Evolutionary conservation across 2,797 vertebrate species (phyloP).

Genomic region (Sphaeramia orbicularis): DNA sequence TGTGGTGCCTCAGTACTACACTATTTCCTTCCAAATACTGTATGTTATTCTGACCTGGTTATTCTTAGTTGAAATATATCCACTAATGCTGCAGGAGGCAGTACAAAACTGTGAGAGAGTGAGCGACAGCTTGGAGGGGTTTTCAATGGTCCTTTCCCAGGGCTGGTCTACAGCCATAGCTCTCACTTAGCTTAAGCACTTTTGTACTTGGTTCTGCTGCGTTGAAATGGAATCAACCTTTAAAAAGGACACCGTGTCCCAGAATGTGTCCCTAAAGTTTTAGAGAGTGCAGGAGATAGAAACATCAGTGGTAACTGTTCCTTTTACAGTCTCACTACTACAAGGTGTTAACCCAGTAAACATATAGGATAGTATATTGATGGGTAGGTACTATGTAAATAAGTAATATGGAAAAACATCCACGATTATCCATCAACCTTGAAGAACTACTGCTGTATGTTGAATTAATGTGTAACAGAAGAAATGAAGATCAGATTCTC

Average conservation of each 20-base stretch:
- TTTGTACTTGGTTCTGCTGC: neutral
- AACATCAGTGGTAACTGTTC: neutral
- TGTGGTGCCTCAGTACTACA: neutral
- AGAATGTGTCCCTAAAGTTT: neutral
- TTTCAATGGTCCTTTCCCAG: slow-evolving; percentile 7
- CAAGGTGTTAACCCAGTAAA: too few species aligned
- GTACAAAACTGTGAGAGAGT: neutral
- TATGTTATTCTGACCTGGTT: slow-evolving; percentile 1
- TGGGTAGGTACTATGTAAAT: too few species aligned
- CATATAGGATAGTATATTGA: too few species aligned
- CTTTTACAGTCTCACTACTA: too few species aligned
- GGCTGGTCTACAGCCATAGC: neutral
- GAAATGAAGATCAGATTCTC: too few species aligned
- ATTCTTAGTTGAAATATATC: neutral
- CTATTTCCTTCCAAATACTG: neutral
- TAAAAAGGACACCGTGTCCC: neutral
- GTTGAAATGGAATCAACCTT: slow-evolving; percentile 22
- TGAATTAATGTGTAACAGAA: too few species aligned
- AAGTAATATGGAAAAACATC: too few species aligned
- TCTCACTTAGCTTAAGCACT: slow-evolving; percentile 16
- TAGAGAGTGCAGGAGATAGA: neutral
- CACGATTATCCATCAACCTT: too few species aligned
- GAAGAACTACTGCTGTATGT: too few species aligned
- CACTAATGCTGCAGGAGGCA: neutral
- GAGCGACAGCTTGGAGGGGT: neutral